Conservation (phyloP, 2,113 vertebrate species). For the Holacanthus passer region DNA sequence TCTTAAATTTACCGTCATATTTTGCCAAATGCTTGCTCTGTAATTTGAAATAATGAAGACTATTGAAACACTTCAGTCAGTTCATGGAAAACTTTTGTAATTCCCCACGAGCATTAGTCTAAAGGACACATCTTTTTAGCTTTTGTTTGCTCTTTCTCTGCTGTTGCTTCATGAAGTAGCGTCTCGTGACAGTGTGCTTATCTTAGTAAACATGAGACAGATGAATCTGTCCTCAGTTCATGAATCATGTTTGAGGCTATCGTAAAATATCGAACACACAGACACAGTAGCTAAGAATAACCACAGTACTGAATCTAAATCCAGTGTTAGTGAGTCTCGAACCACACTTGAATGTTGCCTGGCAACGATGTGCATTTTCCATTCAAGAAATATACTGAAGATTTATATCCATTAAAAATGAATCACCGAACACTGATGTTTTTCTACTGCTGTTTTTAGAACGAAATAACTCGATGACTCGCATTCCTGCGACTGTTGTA, state of each 20-base stretch:
- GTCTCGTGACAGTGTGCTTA: neutral
- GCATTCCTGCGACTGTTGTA: neutral
- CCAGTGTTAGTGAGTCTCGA: conserved; percentile 18
- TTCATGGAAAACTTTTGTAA: neutral
- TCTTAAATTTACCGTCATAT: neutral
- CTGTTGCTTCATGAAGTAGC: neutral
- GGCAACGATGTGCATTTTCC: conserved; percentile 46
- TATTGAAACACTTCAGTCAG: neutral
- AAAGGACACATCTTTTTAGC: too few relatives aligned
- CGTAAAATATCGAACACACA: conserved; percentile 22
- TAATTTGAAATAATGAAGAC: conserved; percentile 23
- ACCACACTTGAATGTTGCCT: conserved; percentile 45
- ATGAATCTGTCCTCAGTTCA: neutral
- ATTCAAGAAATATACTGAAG: conserved; percentile 26
- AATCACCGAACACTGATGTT: conserved; percentile 5
- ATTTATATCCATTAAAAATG: conserved; percentile 15
- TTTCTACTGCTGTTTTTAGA: conserved; percentile 31
- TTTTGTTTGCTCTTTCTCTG: neutral
- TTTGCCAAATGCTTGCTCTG: neutral
- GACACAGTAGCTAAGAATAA: conserved; percentile 49
- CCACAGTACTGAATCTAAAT: conserved; percentile 27
- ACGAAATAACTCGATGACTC: conserved; percentile 1
- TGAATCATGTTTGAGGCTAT: conserved; percentile 9
- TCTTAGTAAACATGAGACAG: neutral
- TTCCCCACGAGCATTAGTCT: too few relatives aligned